A percentile compares a stretch with the other conserved stretches of the same genome.
Conservation (phyloP, 2,888 invertebrate genomes). For the Ophonus ardosiacus region DNA sequence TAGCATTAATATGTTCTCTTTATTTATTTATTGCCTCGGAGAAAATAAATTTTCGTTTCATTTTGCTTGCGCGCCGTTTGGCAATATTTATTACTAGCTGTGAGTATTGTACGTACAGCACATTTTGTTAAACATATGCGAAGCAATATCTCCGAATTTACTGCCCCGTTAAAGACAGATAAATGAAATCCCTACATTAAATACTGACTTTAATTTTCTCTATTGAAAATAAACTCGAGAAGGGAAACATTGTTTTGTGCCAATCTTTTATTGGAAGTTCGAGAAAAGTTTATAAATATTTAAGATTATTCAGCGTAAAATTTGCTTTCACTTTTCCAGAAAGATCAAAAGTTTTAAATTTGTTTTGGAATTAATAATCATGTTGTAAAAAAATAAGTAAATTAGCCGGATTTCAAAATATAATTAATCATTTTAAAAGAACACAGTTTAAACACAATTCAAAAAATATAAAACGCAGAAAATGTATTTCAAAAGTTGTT, state of each 20-base stretch:
- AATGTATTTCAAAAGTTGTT: neutral
- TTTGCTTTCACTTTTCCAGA: constrained; percentile 3
- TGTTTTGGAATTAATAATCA: constrained; percentile 32
- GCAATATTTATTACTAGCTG: constrained; percentile 11
- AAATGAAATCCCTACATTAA: neutral
- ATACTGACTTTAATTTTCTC: constrained; percentile 7
- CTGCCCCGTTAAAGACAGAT: neutral
- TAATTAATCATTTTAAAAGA: constrained; percentile 3
- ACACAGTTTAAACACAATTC: neutral
- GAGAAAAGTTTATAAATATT: constrained; percentile 12
- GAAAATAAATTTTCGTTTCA: constrained; percentile 44
- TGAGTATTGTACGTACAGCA: constrained; percentile 14
- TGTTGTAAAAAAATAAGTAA: constrained; percentile 16
- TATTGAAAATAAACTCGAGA: constrained; percentile 15
- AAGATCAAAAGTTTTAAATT: constrained; percentile 31
- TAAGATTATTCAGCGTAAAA: constrained; percentile 34
- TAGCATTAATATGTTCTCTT: constrained; percentile 32
- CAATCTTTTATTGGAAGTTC: neutral
- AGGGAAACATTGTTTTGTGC: neutral
- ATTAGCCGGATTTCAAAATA: neutral
- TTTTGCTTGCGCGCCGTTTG: constrained; percentile 37
- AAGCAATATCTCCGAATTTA: constrained; percentile 26
- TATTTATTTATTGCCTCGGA: constrained; percentile 31
- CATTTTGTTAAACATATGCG: constrained; percentile 36
- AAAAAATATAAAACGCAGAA: neutral